Evolutionary conservation across 2,888 invertebrate species (phyloP).

Genomic region (Trichopoda pennipes): DNA sequence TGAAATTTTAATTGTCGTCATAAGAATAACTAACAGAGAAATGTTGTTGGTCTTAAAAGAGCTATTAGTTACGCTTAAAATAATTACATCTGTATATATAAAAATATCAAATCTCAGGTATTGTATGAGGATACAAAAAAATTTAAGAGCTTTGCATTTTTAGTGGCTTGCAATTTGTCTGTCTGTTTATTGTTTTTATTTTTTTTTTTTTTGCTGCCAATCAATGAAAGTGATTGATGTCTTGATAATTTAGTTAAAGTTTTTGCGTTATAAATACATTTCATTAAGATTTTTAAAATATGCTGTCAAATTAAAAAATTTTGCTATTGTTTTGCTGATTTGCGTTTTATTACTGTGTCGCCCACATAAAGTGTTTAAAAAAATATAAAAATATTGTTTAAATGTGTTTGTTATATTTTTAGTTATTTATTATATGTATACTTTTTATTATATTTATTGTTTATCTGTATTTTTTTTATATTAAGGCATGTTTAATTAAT

Average conservation of each 20-base stretch:
- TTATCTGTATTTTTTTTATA: not conserved
- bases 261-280: not conserved
- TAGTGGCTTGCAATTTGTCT: not conserved
- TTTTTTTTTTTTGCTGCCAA: not conserved
- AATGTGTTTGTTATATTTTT: not conserved
- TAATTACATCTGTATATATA: too few relatives aligned
- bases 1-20: too few relatives aligned
- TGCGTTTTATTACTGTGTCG: not conserved
- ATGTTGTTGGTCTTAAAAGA: too few relatives aligned
- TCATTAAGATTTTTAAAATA: not conserved
- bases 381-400: not conserved
- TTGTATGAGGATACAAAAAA: too few relatives aligned
- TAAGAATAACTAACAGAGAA: too few relatives aligned
- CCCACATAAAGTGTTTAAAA: constrained; percentile 15
- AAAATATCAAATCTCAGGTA: too few relatives aligned
- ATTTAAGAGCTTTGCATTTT: not conserved
- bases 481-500: constrained; percentile 51
- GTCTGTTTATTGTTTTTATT: not conserved
- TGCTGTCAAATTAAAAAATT: not conserved
- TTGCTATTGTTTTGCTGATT: not conserved
- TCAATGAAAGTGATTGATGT: constrained; percentile 60
- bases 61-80: too few relatives aligned
- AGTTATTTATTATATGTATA: not conserved
- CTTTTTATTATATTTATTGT: not conserved
- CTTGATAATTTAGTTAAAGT: not conserved